Base-by-base conservation (phyloP, 2,113 vertebrate genomes). In the Psittacara wagleri region DNA sequence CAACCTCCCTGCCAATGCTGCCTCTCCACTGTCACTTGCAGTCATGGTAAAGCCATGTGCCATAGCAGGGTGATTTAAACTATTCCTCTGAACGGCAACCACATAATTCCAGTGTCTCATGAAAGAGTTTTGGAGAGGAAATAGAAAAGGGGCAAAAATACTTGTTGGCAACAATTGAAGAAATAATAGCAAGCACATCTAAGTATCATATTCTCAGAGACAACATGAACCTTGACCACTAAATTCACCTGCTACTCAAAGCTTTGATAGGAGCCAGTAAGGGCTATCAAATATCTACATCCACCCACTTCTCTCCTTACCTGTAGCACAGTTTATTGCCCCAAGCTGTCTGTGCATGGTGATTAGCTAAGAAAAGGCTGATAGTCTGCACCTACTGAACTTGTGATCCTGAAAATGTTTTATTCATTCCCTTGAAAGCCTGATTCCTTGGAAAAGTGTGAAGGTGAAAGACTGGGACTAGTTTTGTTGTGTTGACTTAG, bases 41-140 rank as follows among this genome's bases (percentile, higher is more conserved):
- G 41, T 48, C 4, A 16, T 0, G 0, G 43, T 46, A 84, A 52
- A 61, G 23, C 4, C 51, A 17, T 23, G 61, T 61, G 22, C 6
- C 10, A 33, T 43, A 49, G 28, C 11, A 44, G 54, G 28, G n/a
- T 29, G 14, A 49, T 31, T 90, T 77, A 52, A 59, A 70, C 24
- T 67, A 2, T 48, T 77, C 29, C 10, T 73, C 10, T 59, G 37
- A 78, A 44, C 25, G 52, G 20, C 68, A 64, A 3, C 17, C 10
- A 62, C 11, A 7, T 55, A 29, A 18, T 48, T 70, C 28, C 66
- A n/a, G 13, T 11, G 43, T 31, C 3, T 1, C 8, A 27, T 17
- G 35, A 25, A 62, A 74, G 28, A 70, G 7, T 27, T 89, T 51
- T 25, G 19, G 25, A 5, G 22, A 54, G 2, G 41, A 3, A 37